Percentiles rank a stretch among this genome's conserved stretches.
Conservation (phyloP, 2,797 vertebrate species). For the Xenopus petersii region DNA sequence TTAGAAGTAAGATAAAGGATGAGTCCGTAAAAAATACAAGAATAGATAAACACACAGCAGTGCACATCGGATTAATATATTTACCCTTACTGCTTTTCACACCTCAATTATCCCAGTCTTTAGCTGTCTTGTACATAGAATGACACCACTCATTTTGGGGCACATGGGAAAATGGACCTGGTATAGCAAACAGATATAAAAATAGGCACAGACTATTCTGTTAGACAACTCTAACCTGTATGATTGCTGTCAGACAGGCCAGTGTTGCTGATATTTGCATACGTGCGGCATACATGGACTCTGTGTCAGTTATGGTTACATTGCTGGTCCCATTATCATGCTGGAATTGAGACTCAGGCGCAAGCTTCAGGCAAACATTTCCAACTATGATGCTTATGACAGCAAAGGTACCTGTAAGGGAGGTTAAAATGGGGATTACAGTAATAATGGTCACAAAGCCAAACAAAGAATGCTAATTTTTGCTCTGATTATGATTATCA, state of each 20-base stretch:
- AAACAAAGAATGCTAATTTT: too few species aligned
- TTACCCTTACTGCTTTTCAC: too few species aligned
- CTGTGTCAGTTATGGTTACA: slow-evolving; percentile 65
- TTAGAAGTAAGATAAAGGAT: background rate
- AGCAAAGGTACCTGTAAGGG: slow-evolving; percentile 79
- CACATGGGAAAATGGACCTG: too few species aligned
- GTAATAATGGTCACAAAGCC: too few species aligned
- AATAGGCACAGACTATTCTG: too few species aligned
- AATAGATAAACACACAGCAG: background rate
- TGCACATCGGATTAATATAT: too few species aligned
- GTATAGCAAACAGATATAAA: too few species aligned
- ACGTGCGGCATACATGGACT: slow-evolving; percentile 73
- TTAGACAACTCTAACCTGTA: slow-evolving; percentile 69
- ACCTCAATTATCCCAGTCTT: too few species aligned
- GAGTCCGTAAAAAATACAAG: background rate
- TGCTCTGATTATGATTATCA: too few species aligned
- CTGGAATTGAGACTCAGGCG: slow-evolving; percentile 78
- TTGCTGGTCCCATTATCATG: slow-evolving; percentile 68
- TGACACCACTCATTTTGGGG: too few species aligned
- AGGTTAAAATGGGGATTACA: too few species aligned
- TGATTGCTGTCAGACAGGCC: slow-evolving; percentile 84
- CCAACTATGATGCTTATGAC: slow-evolving; percentile 91
- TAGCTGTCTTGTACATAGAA: too few species aligned
- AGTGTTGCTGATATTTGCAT: slow-evolving; percentile 82
- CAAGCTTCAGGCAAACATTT: slow-evolving; percentile 79